These are phyloP conservation scores for Trematomus loennbergii DNA, from an alignment of 2,113 vertebrate genomes.

Conservation along the genomic window DNA sequence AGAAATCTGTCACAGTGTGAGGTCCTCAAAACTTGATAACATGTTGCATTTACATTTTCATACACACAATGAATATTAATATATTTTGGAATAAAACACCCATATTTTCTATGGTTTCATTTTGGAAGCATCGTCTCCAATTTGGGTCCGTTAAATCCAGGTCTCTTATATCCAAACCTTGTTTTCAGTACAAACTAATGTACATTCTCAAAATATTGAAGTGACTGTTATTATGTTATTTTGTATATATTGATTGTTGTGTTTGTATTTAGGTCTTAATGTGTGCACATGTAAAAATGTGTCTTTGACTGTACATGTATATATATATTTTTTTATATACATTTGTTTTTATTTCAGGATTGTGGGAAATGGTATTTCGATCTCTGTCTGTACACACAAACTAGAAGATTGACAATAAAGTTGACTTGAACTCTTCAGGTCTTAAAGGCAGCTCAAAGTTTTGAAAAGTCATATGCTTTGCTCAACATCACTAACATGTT, in stretches of 20 bases:
- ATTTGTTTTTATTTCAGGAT: no score
- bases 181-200: background rate
- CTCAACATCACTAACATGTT: background rate
- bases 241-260: no score
- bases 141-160: background rate
- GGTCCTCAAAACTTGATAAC: constrained; percentile 19
- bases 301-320: no score
- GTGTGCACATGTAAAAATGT: no score
- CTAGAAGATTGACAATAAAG: no score
- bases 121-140: background rate
- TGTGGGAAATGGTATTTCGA: no score
- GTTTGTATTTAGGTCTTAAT: no score
- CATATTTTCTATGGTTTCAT: background rate
- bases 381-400: no score
- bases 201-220: no score
- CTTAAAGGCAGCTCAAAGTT: background rate
- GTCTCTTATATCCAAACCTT: background rate
- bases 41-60: constrained; percentile 13
- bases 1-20: constrained; percentile 49
- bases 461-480: background rate
- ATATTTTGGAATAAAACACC: background rate
- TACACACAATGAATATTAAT: background rate
- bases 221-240: no score
- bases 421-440: background rate
- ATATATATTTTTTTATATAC: no score